Base-by-base conservation (phyloP, 2,113 vertebrate genomes). In the Ifrita kowaldi region DNA sequence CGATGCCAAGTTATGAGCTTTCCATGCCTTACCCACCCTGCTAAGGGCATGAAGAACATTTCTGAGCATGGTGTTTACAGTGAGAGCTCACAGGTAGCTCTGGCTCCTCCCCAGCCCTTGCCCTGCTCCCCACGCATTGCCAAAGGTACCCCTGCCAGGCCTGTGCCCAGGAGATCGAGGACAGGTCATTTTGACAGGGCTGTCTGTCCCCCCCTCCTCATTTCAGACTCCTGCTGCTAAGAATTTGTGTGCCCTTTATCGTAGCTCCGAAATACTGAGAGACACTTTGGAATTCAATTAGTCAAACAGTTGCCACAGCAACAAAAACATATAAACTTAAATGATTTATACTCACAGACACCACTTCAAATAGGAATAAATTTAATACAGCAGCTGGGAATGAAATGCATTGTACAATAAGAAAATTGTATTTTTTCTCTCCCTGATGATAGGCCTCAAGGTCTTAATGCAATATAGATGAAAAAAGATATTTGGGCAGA, bases 271-370 rank as follows among this genome's bases (percentile, higher is more conserved):
- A 98, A 98, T 95, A 46, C 57, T 97, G 90, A 91, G 90, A 97
- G 96, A 98, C 95, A 94, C 97, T 97, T 97, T 88, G 95, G 97
- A 98, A 98, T 98, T 98, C 97, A 98, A 98, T 98, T 98, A 98
- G 96, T 96, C 96, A 97, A 96, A 94, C 91, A 79, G 97, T 98
- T 98, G 90, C 98, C 97, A 97, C 81, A 96, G 98, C 97, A 98
- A 98, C 97, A 60, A 95, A 97, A 98, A 97, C 96, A 98, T 92
- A 97, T 94, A 96, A 97, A 97, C 97, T 95, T 97, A 97, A 98
- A 98, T 97, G 97, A 98, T 98, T 98, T 98, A 98, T 97, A 96
- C 92, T 49, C 56, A 30, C 80, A 97, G 97, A 98, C 95, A 97
- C 95, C 91, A 93, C 94, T 97, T 97, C 96, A 98, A 91, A 97